Base-by-base conservation (phyloP, 92 coral and sea anemone genomes). In the Ricordea florida region DNA sequence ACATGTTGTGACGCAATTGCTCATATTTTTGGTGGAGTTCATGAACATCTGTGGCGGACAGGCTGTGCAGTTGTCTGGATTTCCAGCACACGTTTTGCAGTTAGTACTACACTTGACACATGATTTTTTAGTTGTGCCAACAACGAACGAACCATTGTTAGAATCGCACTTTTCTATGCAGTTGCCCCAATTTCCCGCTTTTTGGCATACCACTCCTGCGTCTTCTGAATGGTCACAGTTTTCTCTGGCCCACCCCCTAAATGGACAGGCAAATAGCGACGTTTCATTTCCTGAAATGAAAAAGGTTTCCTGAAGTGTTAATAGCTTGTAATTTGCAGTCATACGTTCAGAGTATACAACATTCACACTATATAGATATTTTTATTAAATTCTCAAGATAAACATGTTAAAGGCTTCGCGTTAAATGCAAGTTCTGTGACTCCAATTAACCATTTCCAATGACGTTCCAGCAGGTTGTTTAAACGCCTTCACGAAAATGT, bases 71-170 rank as follows among this genome's bases (percentile, higher is more conserved):
- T 87, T 87, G 33, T 83, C 90, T 2, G 87, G 55, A 26, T 15
- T 67, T 2, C 55, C 63, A 9, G 16, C 10, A 36, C 97, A 91
- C 4, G 76, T 74, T 26, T 78, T 73, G 70, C 97, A 91, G n/a
- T 83, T 74, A 1, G 70, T n/a, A 22, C 97, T 83, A 31, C 97
- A 91, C 36, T 64, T 83, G 7, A 93, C 97, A 37, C 97, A 91
- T 3, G 43, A 72, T 18, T 11, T 62, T 22, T 40, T 64, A 15
- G 32, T 27, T 3, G 17, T 25, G 15, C 13, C 24, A 47, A 67
- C 74, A 8, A 18, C 13, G 34, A 75, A 81, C 24, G 41, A 87
- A 3, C 92, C 88, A 51, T 41, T 63, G 29, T 31, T 61, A 11
- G 21, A 0, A 23, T 55, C 27, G 46, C 92, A 87, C 1, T 3